Base-by-base conservation (phyloP, 1,140 invertebrate genomes). In the Zaprionus capensis region DNA sequence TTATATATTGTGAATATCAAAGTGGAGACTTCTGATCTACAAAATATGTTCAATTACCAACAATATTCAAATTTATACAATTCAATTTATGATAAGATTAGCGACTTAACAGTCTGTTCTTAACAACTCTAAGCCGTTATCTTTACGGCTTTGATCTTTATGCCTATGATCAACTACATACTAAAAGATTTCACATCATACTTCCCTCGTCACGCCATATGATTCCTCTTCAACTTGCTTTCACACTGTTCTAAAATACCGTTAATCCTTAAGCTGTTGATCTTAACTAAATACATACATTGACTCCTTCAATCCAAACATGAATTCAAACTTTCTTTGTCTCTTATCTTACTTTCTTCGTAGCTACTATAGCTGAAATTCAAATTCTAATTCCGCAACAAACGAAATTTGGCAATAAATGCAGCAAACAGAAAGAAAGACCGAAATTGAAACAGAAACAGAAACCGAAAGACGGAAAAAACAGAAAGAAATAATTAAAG, bases 401-500 rank as follows among this genome's bases (percentile, higher is more conserved):
- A 9, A 14, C 22, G 28, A 69, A 69, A 57, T 53, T 46, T 62
- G 67, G 62, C 61, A 70, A 26, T 44, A 36, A 59, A 38, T 56
- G 64, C 57, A 28, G 28, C 57, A 6, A 55, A 56, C 44, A 61
- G 15, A 38, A 26, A 65, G 31, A 36, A 28, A 55, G 24, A 66
- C 6, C 7, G 26, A 41, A 55, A 20, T n/a, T 22, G 28, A 62
- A 62, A n/a, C 24, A 67, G 64, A 41, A 57, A 65, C 63, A 24
- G 26, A 65, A 53, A 66, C 14, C 14, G 26, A 41, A 55, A n/a
- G 62, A 58, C 34, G 41, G 26, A 24, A 49, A 76, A 59, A 46
- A n/a, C 66, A 69, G 58, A 62, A 15, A 79, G 72, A 71, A 64
- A 51, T 55, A 63, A 78, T 70, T 62, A 66, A 71, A 62, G 56